Percentiles rank a stretch among this genome's conserved stretches.
Conservation (phyloP, 2,888 invertebrate species). For the Lasioglossum zephyrum region DNA sequence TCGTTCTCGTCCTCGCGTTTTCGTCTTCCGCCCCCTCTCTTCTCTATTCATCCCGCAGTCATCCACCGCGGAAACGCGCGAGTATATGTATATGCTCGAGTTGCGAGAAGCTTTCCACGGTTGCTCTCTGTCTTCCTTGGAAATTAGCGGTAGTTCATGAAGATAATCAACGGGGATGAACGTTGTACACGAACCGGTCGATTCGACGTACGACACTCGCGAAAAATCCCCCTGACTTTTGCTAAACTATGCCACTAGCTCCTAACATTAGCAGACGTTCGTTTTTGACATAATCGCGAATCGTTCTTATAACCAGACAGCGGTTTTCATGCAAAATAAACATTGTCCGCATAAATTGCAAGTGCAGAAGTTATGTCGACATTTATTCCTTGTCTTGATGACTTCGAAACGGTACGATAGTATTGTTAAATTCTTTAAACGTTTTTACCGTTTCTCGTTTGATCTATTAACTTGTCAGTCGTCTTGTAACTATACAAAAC, state of each 20-base stretch:
- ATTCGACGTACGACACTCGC: neutral
- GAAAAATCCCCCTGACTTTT: neutral
- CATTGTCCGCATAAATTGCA: neutral
- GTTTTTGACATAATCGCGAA: neutral
- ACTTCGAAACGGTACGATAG: neutral
- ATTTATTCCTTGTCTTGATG: neutral
- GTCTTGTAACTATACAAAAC: too few relatives aligned
- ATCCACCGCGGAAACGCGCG: conserved; percentile 32
- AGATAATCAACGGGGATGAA: conserved; percentile 16
- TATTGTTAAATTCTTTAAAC: neutral
- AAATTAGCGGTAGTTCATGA: conserved; percentile 26
- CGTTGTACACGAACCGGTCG: neutral
- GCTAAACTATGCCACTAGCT: neutral
- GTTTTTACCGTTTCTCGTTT: neutral
- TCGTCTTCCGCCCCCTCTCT: conserved; percentile 3
- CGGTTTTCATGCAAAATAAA: neutral
- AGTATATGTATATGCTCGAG: conserved; percentile 22
- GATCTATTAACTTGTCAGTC: neutral
- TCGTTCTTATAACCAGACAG: neutral
- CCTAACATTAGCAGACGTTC: neutral
- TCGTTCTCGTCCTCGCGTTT: neutral
- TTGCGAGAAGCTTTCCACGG: neutral
- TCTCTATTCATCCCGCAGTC: conserved; percentile 20
- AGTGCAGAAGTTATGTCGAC: neutral
- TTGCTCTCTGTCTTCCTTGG: conserved; percentile 11